Conservation (phyloP, 1,140 invertebrate genomes). For the Phenacoccus solenopsis region DNA sequence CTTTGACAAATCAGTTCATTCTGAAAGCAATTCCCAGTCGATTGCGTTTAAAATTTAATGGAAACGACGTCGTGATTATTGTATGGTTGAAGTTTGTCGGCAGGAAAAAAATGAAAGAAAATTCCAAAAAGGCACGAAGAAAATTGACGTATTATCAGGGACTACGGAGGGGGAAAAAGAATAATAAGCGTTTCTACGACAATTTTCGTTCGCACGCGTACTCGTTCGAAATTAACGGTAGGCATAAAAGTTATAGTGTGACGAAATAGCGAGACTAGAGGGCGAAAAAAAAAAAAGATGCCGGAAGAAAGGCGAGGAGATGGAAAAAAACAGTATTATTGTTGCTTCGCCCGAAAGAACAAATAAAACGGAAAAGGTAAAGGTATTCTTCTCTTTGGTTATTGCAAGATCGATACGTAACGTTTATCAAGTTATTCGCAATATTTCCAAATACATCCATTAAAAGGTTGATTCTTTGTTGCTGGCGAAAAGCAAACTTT, state of each 20-base stretch:
- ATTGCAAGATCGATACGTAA: neutral
- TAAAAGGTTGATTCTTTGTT: neutral
- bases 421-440: neutral
- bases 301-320: too few relatives aligned
- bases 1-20: slow-evolving; percentile 1
- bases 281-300: too few relatives aligned
- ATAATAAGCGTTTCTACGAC: too few relatives aligned
- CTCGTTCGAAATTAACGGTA: too few relatives aligned
- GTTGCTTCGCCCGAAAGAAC: neutral
- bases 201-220: too few relatives aligned
- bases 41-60: neutral
- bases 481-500: neutral
- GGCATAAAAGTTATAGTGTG: too few relatives aligned
- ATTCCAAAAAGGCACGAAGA: too few relatives aligned
- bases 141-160: too few relatives aligned
- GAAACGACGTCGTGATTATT: neutral
- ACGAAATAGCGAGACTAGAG: too few relatives aligned
- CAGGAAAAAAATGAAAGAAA: too few relatives aligned
- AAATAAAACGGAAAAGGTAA: neutral
- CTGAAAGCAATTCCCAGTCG: neutral
- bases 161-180: too few relatives aligned
- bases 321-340: neutral
- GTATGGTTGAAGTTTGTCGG: neutral
- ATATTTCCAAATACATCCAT: neutral
- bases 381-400: neutral